Base-by-base conservation (phyloP, 2,797 vertebrate genomes). In the Ciconia nigra region DNA sequence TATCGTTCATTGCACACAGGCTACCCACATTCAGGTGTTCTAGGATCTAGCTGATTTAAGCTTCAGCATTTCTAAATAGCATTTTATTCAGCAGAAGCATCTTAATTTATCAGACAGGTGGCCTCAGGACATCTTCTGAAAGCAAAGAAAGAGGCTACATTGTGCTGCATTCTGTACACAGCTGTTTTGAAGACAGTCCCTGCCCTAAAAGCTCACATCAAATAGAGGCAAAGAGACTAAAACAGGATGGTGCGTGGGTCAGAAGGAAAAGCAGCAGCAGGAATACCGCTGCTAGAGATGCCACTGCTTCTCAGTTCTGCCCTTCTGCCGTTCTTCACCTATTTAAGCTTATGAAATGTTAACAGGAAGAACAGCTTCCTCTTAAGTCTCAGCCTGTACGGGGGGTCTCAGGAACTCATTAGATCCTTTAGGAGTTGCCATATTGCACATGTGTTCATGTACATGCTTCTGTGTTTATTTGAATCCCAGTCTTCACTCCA, bases 381-480 rank as follows among this genome's bases (percentile, higher is more conserved):
- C 16, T 15, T 5, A 4, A 26, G 20, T 7, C 65, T 65, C 35
- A 54, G 51, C 28, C 25, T 24, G 15, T 15, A 22, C 33, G 37
- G 16, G 7, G 2, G 29, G 11, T 3, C 59, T 76, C 31, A 49
- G 49, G 37, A 55, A 35, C 29, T 42, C 15, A 5, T 10, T 6
- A 26, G 37, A 28, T 52, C 39, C 44, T 31, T n/a, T 15, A 41
- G 37, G 15, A 82, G 15, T 3, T 62, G 39, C 42, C 24, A 16
- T 25, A 11, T 5, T n/a, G 39, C n/a, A 37, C 13, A 2, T 0
- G 0, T 15, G 10, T n/a, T 35, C 14, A 10, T 20, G 15, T 22
- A 15, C 6, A 15, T 2, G 4, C 33, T 59, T 47, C 59, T 15
- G 31, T 16, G 25, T 9, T 66, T 42, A 26, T 33, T 1, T 51